A percentile compares a stretch with the other conserved stretches of the same genome.
phyloP scores from a whole-genome alignment of 2,888 invertebrate species.

The Leptogaster cylindrica region DNA sequence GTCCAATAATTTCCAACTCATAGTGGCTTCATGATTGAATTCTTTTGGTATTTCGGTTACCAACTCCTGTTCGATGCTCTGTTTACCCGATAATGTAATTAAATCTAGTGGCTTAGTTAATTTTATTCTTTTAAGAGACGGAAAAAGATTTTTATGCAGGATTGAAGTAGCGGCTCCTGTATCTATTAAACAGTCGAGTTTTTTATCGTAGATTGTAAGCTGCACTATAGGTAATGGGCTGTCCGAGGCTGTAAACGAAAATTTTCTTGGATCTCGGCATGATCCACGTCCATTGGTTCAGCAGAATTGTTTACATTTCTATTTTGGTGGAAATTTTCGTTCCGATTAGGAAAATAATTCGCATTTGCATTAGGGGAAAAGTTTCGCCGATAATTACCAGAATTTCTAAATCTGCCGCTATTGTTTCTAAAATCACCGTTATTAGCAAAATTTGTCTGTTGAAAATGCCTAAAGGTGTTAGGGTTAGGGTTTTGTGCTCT shows the following conservation, averaged over 20 bases:
- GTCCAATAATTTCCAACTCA: conserved; percentile 3
- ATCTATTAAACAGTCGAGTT: conserved; percentile 6
- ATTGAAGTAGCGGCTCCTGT: conserved; percentile 2
- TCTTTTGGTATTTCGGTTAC: conserved; percentile 7
- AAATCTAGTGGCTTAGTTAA: neutral
- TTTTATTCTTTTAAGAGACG: neutral
- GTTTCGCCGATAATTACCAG: neutral
- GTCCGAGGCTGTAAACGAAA: conserved; percentile 7
- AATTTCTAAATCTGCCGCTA: conserved; percentile 3
- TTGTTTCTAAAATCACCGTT: neutral
- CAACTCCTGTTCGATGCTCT: neutral
- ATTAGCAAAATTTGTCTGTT: too few relatives aligned
- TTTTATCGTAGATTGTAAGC: neutral
- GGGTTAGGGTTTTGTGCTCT: neutral
- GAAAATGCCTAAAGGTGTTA: too few relatives aligned
- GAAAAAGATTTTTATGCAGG: neutral
- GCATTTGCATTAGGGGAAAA: too few relatives aligned
- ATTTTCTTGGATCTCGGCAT: conserved; percentile 4
- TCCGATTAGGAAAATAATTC: too few relatives aligned
- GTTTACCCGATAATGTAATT: neutral
- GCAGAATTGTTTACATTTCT: too few relatives aligned
- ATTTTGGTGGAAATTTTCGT: too few relatives aligned
- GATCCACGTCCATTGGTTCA: conserved; percentile 14
- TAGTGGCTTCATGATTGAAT: neutral
- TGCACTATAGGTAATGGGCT: conserved; percentile 8